These are phyloP conservation scores for Erpetoichthys calabaricus DNA, from an alignment of 2,797 vertebrate species.

Conservation along the genomic window DNA sequence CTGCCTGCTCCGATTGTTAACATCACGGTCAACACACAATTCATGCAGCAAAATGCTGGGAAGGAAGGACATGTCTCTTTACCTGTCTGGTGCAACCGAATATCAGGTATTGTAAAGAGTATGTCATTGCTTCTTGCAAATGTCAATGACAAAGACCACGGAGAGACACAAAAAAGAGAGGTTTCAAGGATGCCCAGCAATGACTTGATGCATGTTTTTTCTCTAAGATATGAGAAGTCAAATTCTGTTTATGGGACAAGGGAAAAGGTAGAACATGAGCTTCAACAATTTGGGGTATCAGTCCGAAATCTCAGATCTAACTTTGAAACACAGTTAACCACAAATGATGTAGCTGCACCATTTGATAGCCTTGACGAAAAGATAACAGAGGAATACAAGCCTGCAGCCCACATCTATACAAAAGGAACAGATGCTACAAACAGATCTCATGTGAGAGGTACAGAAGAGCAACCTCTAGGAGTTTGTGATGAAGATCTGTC, in stretches of 20 bases:
- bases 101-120: slow-evolving; percentile 73
- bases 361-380: slow-evolving; percentile 20
- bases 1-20: slow-evolving; percentile 75
- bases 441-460: not conserved
- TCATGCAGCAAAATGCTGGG: slow-evolving; percentile 38
- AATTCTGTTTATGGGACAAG: slow-evolving; percentile 39
- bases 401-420: slow-evolving; percentile 1
- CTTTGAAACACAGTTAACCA: slow-evolving; percentile 56
- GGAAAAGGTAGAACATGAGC: slow-evolving; percentile 63
- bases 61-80: slow-evolving; percentile 43
- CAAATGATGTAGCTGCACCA: slow-evolving; percentile 33
- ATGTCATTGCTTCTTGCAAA: slow-evolving; percentile 72
- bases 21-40: slow-evolving; percentile 68
- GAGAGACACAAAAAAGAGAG: slow-evolving; percentile 14
- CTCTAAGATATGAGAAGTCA: slow-evolving; percentile 39
- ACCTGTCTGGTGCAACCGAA: slow-evolving; percentile 71
- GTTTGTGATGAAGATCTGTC: too few relatives aligned
- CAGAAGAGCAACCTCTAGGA: not conserved
- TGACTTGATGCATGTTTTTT: slow-evolving; percentile 53
- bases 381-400: slow-evolving; percentile 2
- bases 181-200: slow-evolving; percentile 59
- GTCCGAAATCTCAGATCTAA: slow-evolving; percentile 68
- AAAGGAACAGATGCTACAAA: not conserved
- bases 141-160: slow-evolving; percentile 36
- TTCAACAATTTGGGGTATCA: slow-evolving; percentile 75